Evolutionary conservation across 2,888 invertebrate species (phyloP).

Genomic region (Villa cingulata): DNA sequence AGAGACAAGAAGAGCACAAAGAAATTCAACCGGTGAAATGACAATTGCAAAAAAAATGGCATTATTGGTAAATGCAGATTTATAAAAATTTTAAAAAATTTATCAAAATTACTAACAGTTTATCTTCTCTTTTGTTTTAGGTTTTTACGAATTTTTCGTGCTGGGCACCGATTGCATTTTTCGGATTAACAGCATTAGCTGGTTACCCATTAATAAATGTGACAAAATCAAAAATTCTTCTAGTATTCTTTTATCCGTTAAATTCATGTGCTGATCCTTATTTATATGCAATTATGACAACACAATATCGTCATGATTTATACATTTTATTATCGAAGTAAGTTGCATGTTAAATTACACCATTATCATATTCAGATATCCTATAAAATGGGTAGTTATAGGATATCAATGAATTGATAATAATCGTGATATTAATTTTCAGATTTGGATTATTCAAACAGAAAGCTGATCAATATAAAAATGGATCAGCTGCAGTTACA

Average conservation of each 20-base stretch:
- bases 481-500: slow-evolving; percentile 25
- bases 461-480: slow-evolving; percentile 38
- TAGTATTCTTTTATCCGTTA: slow-evolving; percentile 83
- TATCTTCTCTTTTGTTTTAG: slow-evolving; percentile 16
- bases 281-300: slow-evolving; percentile 78
- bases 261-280: slow-evolving; percentile 90
- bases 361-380: too few species aligned
- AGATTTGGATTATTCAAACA: slow-evolving; percentile 42
- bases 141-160: slow-evolving; percentile 70
- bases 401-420: too few species aligned
- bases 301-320: slow-evolving; percentile 70
- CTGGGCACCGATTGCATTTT: slow-evolving; percentile 81
- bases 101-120: background rate
- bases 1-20: slow-evolving; percentile 44
- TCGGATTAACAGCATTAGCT: slow-evolving; percentile 71
- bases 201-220: slow-evolving; percentile 75
- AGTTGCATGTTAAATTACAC: slow-evolving; percentile 16
- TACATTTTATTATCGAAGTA: slow-evolving; percentile 52
- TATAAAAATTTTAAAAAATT: background rate
- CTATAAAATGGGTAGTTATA: too few species aligned
- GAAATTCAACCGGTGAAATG: slow-evolving; percentile 44
- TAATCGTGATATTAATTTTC: background rate
- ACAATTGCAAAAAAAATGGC: slow-evolving; percentile 83
- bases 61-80: slow-evolving; percentile 62
- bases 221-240: slow-evolving; percentile 61